Evolutionary conservation across 2,888 invertebrate species (phyloP).

Genomic region (Macaria liturata): DNA sequence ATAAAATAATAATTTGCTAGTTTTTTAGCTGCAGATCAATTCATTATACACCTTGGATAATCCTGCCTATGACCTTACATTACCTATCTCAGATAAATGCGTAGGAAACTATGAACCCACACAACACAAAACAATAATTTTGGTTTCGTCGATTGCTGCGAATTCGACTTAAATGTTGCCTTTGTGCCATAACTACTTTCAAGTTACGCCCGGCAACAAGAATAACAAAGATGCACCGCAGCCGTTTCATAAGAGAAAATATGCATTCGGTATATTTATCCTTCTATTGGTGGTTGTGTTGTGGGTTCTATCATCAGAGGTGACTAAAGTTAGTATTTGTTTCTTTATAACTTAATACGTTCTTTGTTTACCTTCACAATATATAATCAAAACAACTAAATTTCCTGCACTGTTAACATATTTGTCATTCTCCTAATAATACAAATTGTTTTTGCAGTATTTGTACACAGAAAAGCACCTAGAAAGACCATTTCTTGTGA

Average conservation of each 20-base stretch:
- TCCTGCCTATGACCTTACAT: too few relatives aligned
- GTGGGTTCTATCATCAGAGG: conserved; percentile 97
- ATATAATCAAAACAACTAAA: too few relatives aligned
- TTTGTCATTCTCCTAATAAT: neutral
- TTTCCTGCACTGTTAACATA: neutral
- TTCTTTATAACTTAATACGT: neutral
- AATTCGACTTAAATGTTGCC: conserved; percentile 72
- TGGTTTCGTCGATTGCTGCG: conserved; percentile 29
- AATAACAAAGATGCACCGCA: conserved; percentile 66
- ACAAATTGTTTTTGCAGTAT: conserved; percentile 84
- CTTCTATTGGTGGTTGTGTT: conserved; percentile 95
- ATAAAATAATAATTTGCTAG: too few relatives aligned
- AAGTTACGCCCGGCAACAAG: conserved; percentile 66
- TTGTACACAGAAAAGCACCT: conserved; percentile 92
- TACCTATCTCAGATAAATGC: neutral
- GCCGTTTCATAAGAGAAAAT: conserved; percentile 70
- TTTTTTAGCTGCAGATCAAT: too few relatives aligned
- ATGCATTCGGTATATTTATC: conserved; percentile 93
- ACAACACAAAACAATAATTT: conserved; percentile 31
- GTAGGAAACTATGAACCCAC: conserved; percentile 37
- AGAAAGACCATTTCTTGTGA: conserved; percentile 97
- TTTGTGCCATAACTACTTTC: conserved; percentile 78
- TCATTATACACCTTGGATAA: too few relatives aligned
- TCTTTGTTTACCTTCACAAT: too few relatives aligned
- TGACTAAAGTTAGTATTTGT: conserved; percentile 90